Evolutionary conservation across 2,113 vertebrate genomes (phyloP), one percentile per base, ranked within the genome.

Genomic region (Hiodon alosoides): DNA sequence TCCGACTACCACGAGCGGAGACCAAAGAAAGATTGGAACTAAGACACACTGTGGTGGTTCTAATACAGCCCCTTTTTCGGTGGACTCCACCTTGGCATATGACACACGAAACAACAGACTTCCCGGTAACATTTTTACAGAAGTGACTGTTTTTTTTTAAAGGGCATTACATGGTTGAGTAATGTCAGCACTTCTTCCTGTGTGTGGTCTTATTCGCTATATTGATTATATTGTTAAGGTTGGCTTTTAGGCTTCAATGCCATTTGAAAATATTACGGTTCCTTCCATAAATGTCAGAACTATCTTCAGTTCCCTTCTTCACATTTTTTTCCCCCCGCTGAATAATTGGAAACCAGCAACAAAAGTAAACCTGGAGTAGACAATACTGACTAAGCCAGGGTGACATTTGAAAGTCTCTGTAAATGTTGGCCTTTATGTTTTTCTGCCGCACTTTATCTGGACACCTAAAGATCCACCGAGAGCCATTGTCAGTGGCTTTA

Each of bases 211-310:
- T 79, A 76, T 78, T 75, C 71, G 81, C 73, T 47, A 60, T 52
- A 57, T 70, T 54, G 76, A 76, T 76, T 52, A 66, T 58, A 51
- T 70, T 64, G 76, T 78, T 76, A 67, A 71, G 76, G 76, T 57
- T 71, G 69, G 69, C 61, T 75, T 83, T 75, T 78, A 79, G 76
- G 76, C 7, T 62, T 67, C 66, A 71, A 52, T 55, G 52, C 74
- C 52, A 57, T 72, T 16, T 70, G 50, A 75, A 78, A 75, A 77
- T 75, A 76, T 80, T 80, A 71, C 61, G 48, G 53, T 60, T 77
- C 71, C 73, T 55, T 71, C 69, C 71, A 16, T 69, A 83, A 81
- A 83, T 83, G 79, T 83, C 81, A 83, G 67, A 74, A 73, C 76
- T 77, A 78, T 79, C 64, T 78, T 62, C 75, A 73, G 74, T 77